Base-by-base conservation (phyloP, 2,113 vertebrate species). In the Rhadina sibilatrix region DNA sequence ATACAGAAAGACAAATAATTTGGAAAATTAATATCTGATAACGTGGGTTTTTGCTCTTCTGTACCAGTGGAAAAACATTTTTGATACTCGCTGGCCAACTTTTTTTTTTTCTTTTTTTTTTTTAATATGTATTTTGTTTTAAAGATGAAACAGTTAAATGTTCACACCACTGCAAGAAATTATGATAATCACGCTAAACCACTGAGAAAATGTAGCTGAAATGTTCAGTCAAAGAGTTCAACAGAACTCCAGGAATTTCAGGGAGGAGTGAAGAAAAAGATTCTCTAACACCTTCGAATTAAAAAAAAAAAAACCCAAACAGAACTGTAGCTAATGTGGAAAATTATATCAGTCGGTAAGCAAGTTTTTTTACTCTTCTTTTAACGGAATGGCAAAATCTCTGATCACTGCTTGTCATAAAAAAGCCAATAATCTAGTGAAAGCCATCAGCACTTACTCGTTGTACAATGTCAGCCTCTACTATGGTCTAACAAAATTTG, bases 331-430 rank as follows among this genome's bases (percentile, higher is more conserved):
- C 37, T 77, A 91, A 64, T 5, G 2, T 30, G 79, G 93, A 87
- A 96, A 96, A 88, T 35, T 2, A 64, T 68, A 68, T 47, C 66
- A 16, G 27, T 87, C 7, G 24, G 89, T 90, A 95, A 96, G 88
- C 88, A 91, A 91, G 84, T 89, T 96, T 95, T 96, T 94, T 96
- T 94, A 83, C 72, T 95, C 79, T 92, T 94, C 74, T 88, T 97
- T 93, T 90, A 96, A 79, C 18, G 63, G 50, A 91, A 96, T 11
- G 44, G 54, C 35, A 89, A 94, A 96, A 80, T 96, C 56, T 92
- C 79, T 90, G 92, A 90, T 33, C 47, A 46, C 35, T 90, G 79
- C 63, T 75, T 96, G 84, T 94, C 83, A 91, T 87, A 95, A 97
- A 90, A 96, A 89, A 93, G 80, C 14, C 71, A 96, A 70, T 71